phyloP scores from a whole-genome alignment of 2,888 invertebrate species.

The Corbicula japonica region DNA sequence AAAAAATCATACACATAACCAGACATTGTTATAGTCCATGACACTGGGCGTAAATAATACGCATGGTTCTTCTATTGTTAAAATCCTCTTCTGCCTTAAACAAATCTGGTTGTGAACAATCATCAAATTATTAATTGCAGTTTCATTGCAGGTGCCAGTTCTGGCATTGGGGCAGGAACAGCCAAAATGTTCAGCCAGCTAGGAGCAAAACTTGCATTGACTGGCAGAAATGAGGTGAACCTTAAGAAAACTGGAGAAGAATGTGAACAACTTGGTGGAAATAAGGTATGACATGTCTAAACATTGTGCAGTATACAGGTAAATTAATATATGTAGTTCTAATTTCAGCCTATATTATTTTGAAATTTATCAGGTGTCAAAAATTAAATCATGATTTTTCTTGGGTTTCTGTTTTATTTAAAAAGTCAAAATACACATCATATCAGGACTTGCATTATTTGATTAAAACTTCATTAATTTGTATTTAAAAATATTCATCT shows the following conservation, averaged over 20 bases:
- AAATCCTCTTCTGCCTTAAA: not conserved
- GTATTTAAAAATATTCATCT: too few species aligned
- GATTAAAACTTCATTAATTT: too few species aligned
- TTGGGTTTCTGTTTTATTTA: too few species aligned
- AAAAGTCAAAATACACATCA: too few species aligned
- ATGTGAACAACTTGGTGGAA: slow-evolving; percentile 86
- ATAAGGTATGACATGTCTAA: slow-evolving; percentile 40
- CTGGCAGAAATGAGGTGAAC: slow-evolving; percentile 91
- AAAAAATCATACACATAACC: not conserved
- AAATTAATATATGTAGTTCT: too few species aligned
- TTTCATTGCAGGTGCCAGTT: slow-evolving; percentile 90
- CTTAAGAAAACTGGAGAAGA: slow-evolving; percentile 89
- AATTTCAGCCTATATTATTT: too few species aligned
- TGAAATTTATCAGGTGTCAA: too few species aligned
- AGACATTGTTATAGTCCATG: not conserved
- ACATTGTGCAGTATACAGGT: too few species aligned
- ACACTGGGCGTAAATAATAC: not conserved
- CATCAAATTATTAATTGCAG: not conserved
- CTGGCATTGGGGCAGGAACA: slow-evolving; percentile 94
- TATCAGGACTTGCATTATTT: too few species aligned
- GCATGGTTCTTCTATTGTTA: not conserved
- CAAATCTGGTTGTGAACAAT: not conserved
- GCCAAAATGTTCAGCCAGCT: slow-evolving; percentile 92
- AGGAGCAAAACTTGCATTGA: slow-evolving; percentile 92
- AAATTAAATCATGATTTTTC: too few species aligned